Evolutionary conservation across 2,888 invertebrate genomes (phyloP).

Genomic region (Nymphalis polychloros): DNA sequence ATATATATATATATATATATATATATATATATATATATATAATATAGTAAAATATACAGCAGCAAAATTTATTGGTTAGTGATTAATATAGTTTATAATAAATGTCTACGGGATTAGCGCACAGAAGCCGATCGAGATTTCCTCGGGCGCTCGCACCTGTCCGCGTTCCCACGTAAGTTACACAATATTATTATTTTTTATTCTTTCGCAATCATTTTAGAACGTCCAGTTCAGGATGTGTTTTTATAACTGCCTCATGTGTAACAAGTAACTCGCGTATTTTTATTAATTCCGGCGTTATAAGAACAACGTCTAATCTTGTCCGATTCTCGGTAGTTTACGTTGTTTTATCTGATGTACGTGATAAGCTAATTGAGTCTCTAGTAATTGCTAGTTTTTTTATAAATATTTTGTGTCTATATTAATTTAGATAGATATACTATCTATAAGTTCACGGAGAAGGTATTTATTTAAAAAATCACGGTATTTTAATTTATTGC

Average conservation of each 20-base stretch:
- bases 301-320: constrained; percentile 14
- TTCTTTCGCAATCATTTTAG: constrained; percentile 65
- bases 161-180: constrained; percentile 66
- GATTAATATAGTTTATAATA: constrained; percentile 27
- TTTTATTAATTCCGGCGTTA: constrained; percentile 16
- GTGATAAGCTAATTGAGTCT: not conserved
- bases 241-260: constrained; percentile 40
- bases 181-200: constrained; percentile 70
- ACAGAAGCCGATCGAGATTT: constrained; percentile 69
- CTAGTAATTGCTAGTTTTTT: not conserved
- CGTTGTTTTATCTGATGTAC: not conserved
- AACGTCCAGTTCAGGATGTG: constrained; percentile 52
- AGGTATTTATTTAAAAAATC: no score
- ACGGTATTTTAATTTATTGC: no score
- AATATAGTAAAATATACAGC: constrained; percentile 14
- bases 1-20: no score
- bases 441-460: no score
- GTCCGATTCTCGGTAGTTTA: constrained; percentile 13
- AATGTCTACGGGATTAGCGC: constrained; percentile 41
- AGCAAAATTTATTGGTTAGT: constrained; percentile 17
- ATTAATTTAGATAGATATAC: no score
- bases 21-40: no score
- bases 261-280: constrained; percentile 36
- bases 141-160: constrained; percentile 69
- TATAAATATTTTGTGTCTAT: no score